phyloP scores from a whole-genome alignment of 2,797 vertebrate species.

The Labeo calbasu region DNA sequence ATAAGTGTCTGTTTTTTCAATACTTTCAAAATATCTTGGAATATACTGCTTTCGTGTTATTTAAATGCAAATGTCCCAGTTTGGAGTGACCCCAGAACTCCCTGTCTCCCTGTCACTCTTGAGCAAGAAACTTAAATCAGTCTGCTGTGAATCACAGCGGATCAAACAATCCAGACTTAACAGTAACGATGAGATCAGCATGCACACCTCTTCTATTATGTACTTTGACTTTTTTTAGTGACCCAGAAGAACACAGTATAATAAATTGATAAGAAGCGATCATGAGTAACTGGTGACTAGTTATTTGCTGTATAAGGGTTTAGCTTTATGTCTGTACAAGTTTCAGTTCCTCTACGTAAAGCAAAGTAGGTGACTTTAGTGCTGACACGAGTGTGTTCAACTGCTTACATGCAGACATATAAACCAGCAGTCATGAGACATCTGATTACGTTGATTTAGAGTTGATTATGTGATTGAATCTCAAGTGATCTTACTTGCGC shows the following conservation, averaged over 20 bases:
- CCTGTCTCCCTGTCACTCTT: background rate
- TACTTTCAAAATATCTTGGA: background rate
- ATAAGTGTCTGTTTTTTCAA: background rate
- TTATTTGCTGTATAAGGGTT: background rate
- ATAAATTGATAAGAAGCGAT: background rate
- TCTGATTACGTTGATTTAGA: background rate
- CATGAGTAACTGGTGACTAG: background rate
- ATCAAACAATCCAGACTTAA: background rate
- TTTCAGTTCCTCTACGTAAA: constrained; percentile 15
- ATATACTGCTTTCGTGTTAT: background rate
- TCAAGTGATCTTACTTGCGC: background rate
- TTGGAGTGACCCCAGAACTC: background rate
- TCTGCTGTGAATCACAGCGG: background rate
- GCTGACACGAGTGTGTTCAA: background rate
- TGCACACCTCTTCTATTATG: background rate
- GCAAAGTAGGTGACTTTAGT: background rate
- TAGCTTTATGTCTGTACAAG: background rate
- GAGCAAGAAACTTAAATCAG: background rate
- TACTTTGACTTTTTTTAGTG: constrained; percentile 28
- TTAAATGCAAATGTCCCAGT: background rate
- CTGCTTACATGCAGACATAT: background rate
- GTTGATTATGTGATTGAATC: background rate
- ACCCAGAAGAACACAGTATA: background rate
- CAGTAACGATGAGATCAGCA: background rate
- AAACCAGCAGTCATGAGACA: constrained; percentile 2